Base-by-base conservation (phyloP, 2,888 invertebrate species). In the Campoletis raptor region DNA sequence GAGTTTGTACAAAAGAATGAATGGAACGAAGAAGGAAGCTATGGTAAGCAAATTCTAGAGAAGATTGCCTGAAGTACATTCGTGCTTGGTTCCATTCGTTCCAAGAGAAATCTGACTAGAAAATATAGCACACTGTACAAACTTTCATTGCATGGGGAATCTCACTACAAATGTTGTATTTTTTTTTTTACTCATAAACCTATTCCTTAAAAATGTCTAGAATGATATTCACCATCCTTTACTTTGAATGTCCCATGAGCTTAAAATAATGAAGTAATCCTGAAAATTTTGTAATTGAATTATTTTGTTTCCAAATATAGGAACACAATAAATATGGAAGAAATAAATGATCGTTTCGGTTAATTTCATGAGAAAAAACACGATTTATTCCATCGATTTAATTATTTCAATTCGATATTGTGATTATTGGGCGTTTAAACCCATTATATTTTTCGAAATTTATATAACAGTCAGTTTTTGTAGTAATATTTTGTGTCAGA, bases 41-140 rank as follows among this genome's bases (percentile, higher is more conserved):
- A 70, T 64, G 69, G 67, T 18, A 67, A 74, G 72, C 61, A 81
- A 81, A 82, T 81, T 78, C 76, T 57, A 64, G 70, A 52, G 61
- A 72, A 78, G 66, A 76, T 77, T 80, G 36, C 52, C 37, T 64
- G 57, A 84, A 87, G 67, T 81, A 72, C 66, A 81, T 52, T 52
- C 77, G 36, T 66, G 74, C 66, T 45, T 64, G 76, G 64, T 74
- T 54, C 67, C 72, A 64, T 80, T 70, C 45, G 64, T 48, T 70
- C 52, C 21, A 30, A 15, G 81, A 61, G 76, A 21, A 64, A 30
- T 77, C 72, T 73, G 70, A 66, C 67, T 74, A 45, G 40, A 48
- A 78, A 72, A 66, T 83, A 77, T 80, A 87, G 67, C 40, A 57
- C 30, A 70, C 30, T 52, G 21, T 24, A 48, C 24, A 64, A 61